phyloP scores from a whole-genome alignment of 2,113 vertebrate species.

The Eonycteris spelaea region DNA sequence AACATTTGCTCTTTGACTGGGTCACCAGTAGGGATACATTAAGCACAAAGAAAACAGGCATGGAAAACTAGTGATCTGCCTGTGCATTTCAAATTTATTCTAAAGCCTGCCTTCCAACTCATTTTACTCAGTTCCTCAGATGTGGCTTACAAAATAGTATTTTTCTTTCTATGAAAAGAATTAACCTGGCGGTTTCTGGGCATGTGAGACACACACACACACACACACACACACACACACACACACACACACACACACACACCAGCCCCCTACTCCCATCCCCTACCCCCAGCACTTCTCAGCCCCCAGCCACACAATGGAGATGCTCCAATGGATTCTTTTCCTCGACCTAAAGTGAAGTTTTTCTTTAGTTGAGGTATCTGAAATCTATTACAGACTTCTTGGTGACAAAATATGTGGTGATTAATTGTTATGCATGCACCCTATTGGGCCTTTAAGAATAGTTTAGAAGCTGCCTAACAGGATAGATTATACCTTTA shows the following conservation, averaged over 20 bases:
- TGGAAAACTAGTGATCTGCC: constrained; percentile 29
- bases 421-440: neutral
- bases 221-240: no score
- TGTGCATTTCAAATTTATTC: constrained; percentile 45
- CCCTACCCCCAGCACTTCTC: neutral
- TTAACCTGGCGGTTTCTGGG: neutral
- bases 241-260: no score
- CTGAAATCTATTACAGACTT: neutral
- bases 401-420: neutral
- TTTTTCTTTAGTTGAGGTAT: neutral
- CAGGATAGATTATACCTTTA: neutral
- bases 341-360: neutral
- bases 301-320: neutral
- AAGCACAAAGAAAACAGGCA: constrained; percentile 54
- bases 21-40: constrained; percentile 72
- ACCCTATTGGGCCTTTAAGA: neutral
- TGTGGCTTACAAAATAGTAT: neutral
- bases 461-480: neutral
- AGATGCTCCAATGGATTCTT: neutral
- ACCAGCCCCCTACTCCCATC: no score
- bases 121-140: neutral
- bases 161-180: constrained; percentile 48
- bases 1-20: constrained; percentile 78
- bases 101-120: neutral
- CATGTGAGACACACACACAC: neutral